These are phyloP conservation scores for Lycaena phlaeas DNA, from an alignment of 2,888 invertebrate genomes.

Conservation along the genomic window DNA sequence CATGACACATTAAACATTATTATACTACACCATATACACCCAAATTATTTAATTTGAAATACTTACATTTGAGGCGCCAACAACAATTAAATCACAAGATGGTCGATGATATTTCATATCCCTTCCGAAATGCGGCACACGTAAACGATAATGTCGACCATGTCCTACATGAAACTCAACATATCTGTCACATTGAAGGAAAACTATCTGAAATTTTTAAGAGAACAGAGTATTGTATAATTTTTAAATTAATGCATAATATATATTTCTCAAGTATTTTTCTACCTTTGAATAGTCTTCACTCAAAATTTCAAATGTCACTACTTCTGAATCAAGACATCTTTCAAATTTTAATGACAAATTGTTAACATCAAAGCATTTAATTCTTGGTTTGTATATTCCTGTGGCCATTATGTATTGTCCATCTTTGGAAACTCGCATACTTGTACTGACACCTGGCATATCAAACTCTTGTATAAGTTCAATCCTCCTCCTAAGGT, in stretches of 20 bases:
- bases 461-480: slow-evolving; percentile 99
- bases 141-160: slow-evolving; percentile 90
- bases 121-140: slow-evolving; percentile 96
- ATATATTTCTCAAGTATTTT: too few relatives aligned
- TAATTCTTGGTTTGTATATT: slow-evolving; percentile 95
- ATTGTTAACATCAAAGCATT: slow-evolving; percentile 97
- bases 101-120: slow-evolving; percentile 93
- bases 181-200: slow-evolving; percentile 87
- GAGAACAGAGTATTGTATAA: slow-evolving; percentile 3
- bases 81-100: slow-evolving; percentile 93
- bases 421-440: slow-evolving; percentile 91
- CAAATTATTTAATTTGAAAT: too few relatives aligned
- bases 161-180: slow-evolving; percentile 96
- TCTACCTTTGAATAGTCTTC: slow-evolving; percentile 96
- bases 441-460: slow-evolving; percentile 92
- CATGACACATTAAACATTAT: too few relatives aligned
- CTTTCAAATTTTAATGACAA: slow-evolving; percentile 97
- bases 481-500: slow-evolving; percentile 91
- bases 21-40: too few relatives aligned
- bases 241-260: not conserved
- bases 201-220: slow-evolving; percentile 79
- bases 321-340: slow-evolving; percentile 96
- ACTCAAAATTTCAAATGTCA: slow-evolving; percentile 92
- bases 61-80: slow-evolving; percentile 85
- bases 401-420: slow-evolving; percentile 94